phyloP scores from a whole-genome alignment of 1,140 invertebrate species.

The Acromyrmex echinatior region DNA sequence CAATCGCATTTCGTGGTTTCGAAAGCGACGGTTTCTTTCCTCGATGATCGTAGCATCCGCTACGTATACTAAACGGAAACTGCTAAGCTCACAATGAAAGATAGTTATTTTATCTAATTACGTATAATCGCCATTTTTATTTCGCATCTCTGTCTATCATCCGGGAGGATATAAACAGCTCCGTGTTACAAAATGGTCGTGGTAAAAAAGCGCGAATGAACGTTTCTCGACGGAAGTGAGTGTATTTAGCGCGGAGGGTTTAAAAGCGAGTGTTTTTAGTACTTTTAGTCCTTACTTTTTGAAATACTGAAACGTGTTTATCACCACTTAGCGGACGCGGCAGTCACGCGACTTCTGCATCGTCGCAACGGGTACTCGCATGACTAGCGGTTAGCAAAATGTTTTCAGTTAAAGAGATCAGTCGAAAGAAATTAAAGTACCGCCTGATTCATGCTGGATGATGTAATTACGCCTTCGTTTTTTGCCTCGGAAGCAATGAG shows the following conservation, averaged over 20 bases:
- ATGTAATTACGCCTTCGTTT: conserved; percentile 45
- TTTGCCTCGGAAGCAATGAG: not conserved
- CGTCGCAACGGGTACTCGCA: conserved; percentile 1
- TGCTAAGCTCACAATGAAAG: not conserved
- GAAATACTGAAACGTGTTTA: conserved; percentile 44
- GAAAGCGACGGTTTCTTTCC: conserved; percentile 51
- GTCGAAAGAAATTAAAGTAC: conserved; percentile 44
- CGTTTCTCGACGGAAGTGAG: not conserved
- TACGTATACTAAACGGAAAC: conserved; percentile 19
- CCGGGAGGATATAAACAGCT: not conserved
- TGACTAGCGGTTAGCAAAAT: conserved; percentile 26
- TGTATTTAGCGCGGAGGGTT: conserved; percentile 32
- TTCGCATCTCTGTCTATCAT: not conserved
- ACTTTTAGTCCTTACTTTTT: conserved; percentile 8
- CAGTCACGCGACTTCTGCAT: conserved; percentile 35
- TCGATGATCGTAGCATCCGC: not conserved
- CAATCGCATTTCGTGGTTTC: conserved; percentile 50
- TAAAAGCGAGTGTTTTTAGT: conserved; percentile 25
- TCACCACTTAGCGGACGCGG: conserved; percentile 26
- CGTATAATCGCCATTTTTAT: not conserved
- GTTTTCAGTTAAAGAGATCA: conserved; percentile 49
- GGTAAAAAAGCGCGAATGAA: not conserved
- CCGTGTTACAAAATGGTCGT: not conserved
- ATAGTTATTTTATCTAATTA: conserved; percentile 24
- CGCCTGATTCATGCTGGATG: conserved; percentile 35